A percentile compares a stretch with the other conserved stretches of the same genome.
phyloP scores from a whole-genome alignment of 2,113 vertebrate genomes.

The Lophochroa leadbeateri region DNA sequence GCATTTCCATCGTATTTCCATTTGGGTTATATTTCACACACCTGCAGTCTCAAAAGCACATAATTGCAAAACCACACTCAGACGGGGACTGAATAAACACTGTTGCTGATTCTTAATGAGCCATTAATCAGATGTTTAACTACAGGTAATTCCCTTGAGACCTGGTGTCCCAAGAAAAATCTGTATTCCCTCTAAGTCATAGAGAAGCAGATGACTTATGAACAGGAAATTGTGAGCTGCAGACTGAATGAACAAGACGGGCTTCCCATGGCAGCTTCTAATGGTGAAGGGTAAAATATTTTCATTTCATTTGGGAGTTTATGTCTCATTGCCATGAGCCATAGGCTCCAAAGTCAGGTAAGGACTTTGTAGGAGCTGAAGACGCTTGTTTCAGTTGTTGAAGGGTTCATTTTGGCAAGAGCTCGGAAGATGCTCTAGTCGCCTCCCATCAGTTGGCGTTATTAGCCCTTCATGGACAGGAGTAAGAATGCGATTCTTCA shows the following conservation, averaged over 20 bases:
- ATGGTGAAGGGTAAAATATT: neutral
- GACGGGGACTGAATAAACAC: conserved; percentile 47
- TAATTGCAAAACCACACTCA: conserved; percentile 59
- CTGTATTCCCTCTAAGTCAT: conserved; percentile 32
- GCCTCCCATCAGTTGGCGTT: neutral
- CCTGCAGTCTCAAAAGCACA: conserved; percentile 61
- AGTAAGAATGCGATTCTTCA: neutral
- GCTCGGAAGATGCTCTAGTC: neutral
- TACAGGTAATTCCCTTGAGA: conserved; percentile 63
- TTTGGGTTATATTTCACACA: conserved; percentile 64
- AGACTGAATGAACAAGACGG: neutral
- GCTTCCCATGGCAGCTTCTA: neutral
- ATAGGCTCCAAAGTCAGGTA: neutral
- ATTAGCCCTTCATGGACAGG: neutral
- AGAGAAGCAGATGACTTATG: conserved; percentile 13
- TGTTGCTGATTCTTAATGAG: conserved; percentile 66
- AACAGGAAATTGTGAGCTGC: neutral
- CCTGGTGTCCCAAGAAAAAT: conserved; percentile 64
- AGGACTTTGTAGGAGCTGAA: neutral
- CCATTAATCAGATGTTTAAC: conserved; percentile 69
- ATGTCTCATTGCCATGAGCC: neutral
- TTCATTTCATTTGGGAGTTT: neutral
- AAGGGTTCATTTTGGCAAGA: neutral
- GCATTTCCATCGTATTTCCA: conserved; percentile 49
- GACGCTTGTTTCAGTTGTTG: neutral